Percentiles rank a stretch among this genome's conserved stretches.
phyloP scores from a whole-genome alignment of 2,888 invertebrate species.

The Tortrix viridana region DNA sequence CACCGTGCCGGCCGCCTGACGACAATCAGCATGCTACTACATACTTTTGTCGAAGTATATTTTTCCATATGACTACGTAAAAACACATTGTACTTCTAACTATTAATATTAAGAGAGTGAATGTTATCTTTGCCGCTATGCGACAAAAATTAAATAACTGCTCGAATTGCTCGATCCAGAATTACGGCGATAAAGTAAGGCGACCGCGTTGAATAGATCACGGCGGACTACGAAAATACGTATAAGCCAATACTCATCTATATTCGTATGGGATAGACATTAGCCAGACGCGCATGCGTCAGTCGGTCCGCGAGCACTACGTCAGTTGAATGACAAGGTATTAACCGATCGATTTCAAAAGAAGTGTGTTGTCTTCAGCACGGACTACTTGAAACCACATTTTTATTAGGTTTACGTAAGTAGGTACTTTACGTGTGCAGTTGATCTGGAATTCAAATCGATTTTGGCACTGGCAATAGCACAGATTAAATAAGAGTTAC shows the following conservation, averaged over 20 bases:
- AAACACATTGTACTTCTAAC: conserved; percentile 71
- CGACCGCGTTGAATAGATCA: conserved; percentile 72
- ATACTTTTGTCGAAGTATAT: conserved; percentile 70
- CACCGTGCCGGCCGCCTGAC: conserved; percentile 43
- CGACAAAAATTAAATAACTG: conserved; percentile 77
- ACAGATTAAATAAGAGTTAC: too few relatives aligned
- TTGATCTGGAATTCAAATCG: conserved; percentile 10
- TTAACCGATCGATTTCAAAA: conserved; percentile 79
- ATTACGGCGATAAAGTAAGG: conserved; percentile 69
- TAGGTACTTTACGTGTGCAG: not conserved
- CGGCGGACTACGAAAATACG: conserved; percentile 66
- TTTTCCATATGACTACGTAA: conserved; percentile 69
- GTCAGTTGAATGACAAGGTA: conserved; percentile 81
- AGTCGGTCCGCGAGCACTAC: conserved; percentile 66
- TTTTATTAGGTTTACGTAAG: conserved; percentile 21
- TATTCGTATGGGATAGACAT: conserved; percentile 78
- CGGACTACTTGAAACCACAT: conserved; percentile 34
- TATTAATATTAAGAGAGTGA: conserved; percentile 72
- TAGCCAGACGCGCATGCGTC: conserved; percentile 83
- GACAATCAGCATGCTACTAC: conserved; percentile 53
- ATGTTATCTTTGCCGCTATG: conserved; percentile 76
- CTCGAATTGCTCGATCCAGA: conserved; percentile 64
- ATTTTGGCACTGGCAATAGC: conserved; percentile 21
- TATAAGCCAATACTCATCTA: conserved; percentile 70
- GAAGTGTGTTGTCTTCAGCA: conserved; percentile 61